These are phyloP conservation scores for Meliscaeva auricollis DNA, from an alignment of 2,888 invertebrate species.

Conservation along the genomic window DNA sequence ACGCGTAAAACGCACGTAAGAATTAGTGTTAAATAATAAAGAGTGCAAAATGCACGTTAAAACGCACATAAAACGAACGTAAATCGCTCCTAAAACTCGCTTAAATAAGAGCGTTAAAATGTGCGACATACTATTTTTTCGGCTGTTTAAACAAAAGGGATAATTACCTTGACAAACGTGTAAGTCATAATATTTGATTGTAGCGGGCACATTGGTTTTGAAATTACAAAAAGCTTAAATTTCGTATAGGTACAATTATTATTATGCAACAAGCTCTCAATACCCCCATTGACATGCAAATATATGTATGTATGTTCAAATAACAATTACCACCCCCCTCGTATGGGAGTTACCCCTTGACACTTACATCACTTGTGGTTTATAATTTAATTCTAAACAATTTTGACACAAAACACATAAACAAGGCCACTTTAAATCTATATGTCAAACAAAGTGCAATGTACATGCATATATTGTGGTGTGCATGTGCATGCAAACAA, in stretches of 20 bases:
- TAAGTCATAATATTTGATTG: background rate
- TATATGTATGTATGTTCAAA: background rate
- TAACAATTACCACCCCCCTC: constrained; percentile 40
- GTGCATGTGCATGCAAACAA: background rate
- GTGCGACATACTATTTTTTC: too few relatives aligned
- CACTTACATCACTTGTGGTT: background rate
- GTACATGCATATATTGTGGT: too few relatives aligned
- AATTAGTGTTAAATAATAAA: too few relatives aligned
- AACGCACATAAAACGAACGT: too few relatives aligned
- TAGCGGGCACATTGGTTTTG: background rate
- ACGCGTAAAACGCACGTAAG: too few relatives aligned
- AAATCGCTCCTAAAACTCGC: too few relatives aligned
- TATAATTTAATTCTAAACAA: constrained; percentile 25
- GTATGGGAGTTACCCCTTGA: background rate
- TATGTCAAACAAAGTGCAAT: too few relatives aligned
- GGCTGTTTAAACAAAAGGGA: background rate
- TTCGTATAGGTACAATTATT: background rate
- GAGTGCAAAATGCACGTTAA: too few relatives aligned
- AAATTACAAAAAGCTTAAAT: background rate
- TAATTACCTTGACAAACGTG: background rate
- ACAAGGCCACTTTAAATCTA: too few relatives aligned
- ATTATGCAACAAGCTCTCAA: background rate
- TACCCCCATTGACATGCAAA: background rate
- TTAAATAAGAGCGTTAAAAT: too few relatives aligned
- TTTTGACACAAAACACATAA: background rate